phyloP scores from a whole-genome alignment of 2,888 invertebrate genomes.

The Macaria notata region DNA sequence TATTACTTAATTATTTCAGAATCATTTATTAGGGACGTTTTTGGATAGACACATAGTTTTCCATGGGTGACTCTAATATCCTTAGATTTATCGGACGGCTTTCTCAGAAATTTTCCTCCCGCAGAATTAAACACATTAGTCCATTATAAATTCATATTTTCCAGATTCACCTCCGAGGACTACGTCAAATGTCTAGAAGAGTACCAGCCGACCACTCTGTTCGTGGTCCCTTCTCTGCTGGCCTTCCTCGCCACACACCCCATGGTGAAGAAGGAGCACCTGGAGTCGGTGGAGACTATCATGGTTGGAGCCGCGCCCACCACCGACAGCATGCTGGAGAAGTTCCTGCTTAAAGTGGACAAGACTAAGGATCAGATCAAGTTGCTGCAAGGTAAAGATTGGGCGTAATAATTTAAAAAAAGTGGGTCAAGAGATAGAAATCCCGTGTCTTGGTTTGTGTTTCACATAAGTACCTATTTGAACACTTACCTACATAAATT shows the following conservation, averaged over 20 bases:
- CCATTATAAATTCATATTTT: too few relatives aligned
- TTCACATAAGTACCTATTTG: too few relatives aligned
- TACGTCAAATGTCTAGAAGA: slow-evolving; percentile 85
- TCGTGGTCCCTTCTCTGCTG: slow-evolving; percentile 89
- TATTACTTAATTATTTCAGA: too few relatives aligned
- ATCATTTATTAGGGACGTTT: too few relatives aligned
- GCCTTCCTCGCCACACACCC: slow-evolving; percentile 89
- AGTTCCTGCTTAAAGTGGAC: slow-evolving; percentile 77
- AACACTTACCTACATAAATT: too few relatives aligned
- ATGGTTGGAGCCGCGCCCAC: slow-evolving; percentile 90
- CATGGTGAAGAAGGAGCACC: slow-evolving; percentile 84
- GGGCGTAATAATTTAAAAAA: neutral
- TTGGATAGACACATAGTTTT: too few relatives aligned
- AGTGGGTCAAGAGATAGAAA: neutral
- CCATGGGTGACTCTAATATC: too few relatives aligned
- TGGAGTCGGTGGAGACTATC: slow-evolving; percentile 84
- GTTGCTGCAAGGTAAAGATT: slow-evolving; percentile 65
- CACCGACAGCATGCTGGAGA: slow-evolving; percentile 83
- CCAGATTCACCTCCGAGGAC: slow-evolving; percentile 86
- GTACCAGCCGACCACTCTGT: slow-evolving; percentile 84
- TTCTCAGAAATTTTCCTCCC: too few relatives aligned
- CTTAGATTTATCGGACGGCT: too few relatives aligned
- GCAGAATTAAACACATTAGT: too few relatives aligned
- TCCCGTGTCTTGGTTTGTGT: too few relatives aligned
- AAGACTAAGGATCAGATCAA: slow-evolving; percentile 74